A percentile compares a stretch with the other conserved stretches of the same genome.
These are phyloP conservation scores for Microctonus hyperodae DNA, from an alignment of 2,888 invertebrate species.

Conservation along the genomic window DNA sequence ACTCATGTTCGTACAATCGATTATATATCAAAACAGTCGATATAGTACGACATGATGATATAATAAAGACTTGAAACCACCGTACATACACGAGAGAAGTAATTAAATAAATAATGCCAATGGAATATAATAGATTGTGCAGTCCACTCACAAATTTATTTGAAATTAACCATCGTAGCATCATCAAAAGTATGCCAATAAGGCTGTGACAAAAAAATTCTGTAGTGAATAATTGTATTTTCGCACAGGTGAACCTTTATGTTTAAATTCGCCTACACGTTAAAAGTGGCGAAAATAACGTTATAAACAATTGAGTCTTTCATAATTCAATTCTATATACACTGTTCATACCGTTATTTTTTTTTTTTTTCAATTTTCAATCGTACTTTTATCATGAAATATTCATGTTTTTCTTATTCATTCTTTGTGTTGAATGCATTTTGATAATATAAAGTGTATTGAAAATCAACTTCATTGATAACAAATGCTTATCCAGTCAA, in stretches of 20 bases:
- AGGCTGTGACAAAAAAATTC: constrained; percentile 74
- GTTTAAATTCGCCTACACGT: not conserved
- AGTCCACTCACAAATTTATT: not conserved
- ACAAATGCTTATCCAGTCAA: not conserved
- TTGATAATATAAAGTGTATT: not conserved
- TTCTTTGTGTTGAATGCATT: not conserved
- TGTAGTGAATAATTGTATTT: not conserved
- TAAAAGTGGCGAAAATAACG: not conserved
- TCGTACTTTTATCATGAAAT: too few species aligned
- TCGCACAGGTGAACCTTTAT: not conserved
- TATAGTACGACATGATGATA: too few species aligned
- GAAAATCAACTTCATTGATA: not conserved
- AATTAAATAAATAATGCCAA: constrained; percentile 12
- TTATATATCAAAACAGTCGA: too few species aligned
- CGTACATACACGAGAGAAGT: not conserved
- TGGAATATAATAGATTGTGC: not conserved
- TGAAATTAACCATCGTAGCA: constrained; percentile 35
- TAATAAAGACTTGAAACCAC: constrained; percentile 10
- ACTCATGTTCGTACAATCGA: too few species aligned
- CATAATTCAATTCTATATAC: constrained; percentile 4
- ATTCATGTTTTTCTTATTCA: constrained; percentile 13
- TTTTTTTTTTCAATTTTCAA: not conserved
- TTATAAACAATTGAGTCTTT: not conserved
- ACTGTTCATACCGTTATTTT: not conserved
- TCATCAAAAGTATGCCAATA: constrained; percentile 75